Evolutionary conservation across 1,140 invertebrate genomes (phyloP).

Genomic region (Campoletis sonorensis): DNA sequence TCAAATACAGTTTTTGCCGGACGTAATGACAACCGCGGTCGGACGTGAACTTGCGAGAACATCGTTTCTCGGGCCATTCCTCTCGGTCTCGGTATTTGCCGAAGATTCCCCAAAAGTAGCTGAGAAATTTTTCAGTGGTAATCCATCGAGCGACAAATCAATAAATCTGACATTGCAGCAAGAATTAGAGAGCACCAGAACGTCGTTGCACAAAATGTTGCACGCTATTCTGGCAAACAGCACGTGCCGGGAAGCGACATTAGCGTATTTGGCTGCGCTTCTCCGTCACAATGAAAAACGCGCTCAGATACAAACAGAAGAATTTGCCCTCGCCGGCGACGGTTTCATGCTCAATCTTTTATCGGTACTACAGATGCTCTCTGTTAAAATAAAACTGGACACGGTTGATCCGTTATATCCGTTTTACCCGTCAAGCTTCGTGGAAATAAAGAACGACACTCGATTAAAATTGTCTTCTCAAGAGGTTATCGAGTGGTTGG

Average conservation of each 20-base stretch:
- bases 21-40: conserved; percentile 81
- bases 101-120: conserved; percentile 93
- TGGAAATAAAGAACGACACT: conserved; percentile 90
- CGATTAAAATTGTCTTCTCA: conserved; percentile 88
- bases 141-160: conserved; percentile 77
- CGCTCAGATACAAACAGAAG: conserved; percentile 92
- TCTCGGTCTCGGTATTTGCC: conserved; percentile 92
- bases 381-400: conserved; percentile 90
- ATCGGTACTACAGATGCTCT: conserved; percentile 91
- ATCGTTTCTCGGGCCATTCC: conserved; percentile 92
- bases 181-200: conserved; percentile 84
- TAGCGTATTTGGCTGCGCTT: conserved; percentile 87
- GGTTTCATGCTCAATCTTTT: conserved; percentile 97
- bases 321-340: conserved; percentile 90
- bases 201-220: conserved; percentile 87
- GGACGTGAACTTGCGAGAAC: conserved; percentile 90
- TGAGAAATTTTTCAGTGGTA: conserved; percentile 80
- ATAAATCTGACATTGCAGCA: conserved; percentile 82
- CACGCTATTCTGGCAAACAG: conserved; percentile 90
- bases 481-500: conserved; percentile 87
- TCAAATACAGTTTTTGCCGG: conserved; percentile 86
- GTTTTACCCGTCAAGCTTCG: conserved; percentile 87
- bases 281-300: conserved; percentile 90
- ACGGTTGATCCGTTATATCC: conserved; percentile 92
- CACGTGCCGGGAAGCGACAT: conserved; percentile 83